Conservation (phyloP, 53 echinoderm and acorn worm species). For the Pentamera pediparva region DNA sequence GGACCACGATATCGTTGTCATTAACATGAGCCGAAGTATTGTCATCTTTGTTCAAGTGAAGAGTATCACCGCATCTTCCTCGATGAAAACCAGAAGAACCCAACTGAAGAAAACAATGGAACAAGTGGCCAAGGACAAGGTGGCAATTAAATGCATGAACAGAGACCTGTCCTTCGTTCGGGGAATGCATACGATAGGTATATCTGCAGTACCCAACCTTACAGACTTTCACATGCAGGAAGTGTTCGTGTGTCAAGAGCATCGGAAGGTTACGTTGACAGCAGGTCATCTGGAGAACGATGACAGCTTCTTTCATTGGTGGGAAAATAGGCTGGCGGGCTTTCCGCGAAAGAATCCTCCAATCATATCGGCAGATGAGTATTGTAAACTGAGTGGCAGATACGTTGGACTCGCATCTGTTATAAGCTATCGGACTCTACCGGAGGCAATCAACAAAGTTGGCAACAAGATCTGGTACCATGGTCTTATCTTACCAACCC, state of each 20-base stretch:
- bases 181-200: neutral
- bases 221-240: neutral
- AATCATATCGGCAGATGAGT: neutral
- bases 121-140: constrained; percentile 4
- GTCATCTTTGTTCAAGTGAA: constrained; percentile 15
- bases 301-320: neutral
- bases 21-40: neutral
- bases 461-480: neutral
- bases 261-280: neutral
- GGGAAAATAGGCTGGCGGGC: neutral
- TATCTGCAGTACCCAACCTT: neutral
- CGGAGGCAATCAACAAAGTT: neutral
- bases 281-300: neutral
- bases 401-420: constrained; percentile 21
- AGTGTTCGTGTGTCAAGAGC: neutral
- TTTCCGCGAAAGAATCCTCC: too few relatives aligned
- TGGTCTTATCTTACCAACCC: neutral
- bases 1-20: constrained; percentile 16
- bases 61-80: neutral
- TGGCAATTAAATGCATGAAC: constrained; percentile 14
- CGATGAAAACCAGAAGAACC: neutral
- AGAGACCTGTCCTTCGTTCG: constrained; percentile 1
- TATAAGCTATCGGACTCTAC: neutral
- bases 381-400: neutral
- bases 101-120: neutral